A percentile compares a stretch with the other conserved stretches of the same genome.
Evolutionary conservation across 2,113 vertebrate genomes (phyloP).

Genomic region (Tachycineta bicolor): DNA sequence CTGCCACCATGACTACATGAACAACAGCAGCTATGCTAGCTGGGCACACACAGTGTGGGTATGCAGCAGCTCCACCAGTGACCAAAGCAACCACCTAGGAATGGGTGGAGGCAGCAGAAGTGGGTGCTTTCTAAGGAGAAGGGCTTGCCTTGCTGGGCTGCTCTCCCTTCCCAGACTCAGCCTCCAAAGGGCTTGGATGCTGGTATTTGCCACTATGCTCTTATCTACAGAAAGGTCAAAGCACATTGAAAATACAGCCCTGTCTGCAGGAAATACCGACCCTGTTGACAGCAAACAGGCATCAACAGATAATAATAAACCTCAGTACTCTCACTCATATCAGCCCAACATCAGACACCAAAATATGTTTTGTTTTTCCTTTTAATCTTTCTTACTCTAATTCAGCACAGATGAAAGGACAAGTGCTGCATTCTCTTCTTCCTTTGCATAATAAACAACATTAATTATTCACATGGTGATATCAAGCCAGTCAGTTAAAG

Average conservation of each 20-base stretch:
- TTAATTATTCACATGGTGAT: not conserved
- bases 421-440: not conserved
- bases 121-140: not conserved
- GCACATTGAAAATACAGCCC: not conserved
- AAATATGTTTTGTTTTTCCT: not conserved
- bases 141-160: not conserved
- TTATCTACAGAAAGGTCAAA: not conserved
- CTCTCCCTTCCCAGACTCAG: not conserved
- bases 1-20: not conserved
- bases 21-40: not conserved
- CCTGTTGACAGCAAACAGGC: constrained; percentile 2
- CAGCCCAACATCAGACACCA: not conserved
- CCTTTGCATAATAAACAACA: constrained; percentile 6
- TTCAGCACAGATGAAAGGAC: not conserved
- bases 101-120: not conserved
- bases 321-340: not conserved
- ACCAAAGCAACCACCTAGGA: not conserved
- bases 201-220: not conserved
- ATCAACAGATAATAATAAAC: not conserved
- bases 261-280: not conserved
- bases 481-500: not conserved
- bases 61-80: not conserved
- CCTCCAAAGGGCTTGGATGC: not conserved
- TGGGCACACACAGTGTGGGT: fast-evolving
- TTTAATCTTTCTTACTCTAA: not conserved